Evolutionary conservation across 2,797 vertebrate genomes (phyloP).

Genomic region (Glossophaga mutica): DNA sequence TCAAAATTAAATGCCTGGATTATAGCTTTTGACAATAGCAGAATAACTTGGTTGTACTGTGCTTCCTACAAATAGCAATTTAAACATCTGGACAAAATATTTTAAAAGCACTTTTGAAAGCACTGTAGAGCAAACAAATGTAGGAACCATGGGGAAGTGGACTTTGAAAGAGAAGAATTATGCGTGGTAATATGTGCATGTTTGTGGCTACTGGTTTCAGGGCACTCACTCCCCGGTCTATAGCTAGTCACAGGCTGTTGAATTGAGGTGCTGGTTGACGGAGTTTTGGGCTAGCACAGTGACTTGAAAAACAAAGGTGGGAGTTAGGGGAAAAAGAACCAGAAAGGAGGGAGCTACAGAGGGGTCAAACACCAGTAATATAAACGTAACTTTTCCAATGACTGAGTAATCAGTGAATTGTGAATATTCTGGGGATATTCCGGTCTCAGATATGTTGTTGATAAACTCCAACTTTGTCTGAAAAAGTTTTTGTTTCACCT

Average conservation of each 20-base stretch:
- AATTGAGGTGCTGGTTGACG: background rate
- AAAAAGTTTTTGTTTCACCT: constrained; percentile 36
- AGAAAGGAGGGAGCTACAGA: background rate
- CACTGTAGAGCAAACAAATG: background rate
- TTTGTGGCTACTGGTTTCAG: background rate
- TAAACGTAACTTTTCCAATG: background rate
- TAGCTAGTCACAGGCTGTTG: background rate
- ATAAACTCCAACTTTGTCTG: constrained; percentile 27
- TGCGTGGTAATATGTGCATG: background rate
- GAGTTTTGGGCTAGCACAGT: background rate
- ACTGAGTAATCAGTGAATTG: background rate
- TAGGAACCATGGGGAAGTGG: background rate
- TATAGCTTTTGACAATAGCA: background rate
- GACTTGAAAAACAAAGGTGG: background rate
- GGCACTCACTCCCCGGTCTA: background rate
- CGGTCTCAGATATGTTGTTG: background rate
- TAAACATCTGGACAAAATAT: background rate
- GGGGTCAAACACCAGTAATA: background rate
- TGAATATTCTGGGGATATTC: background rate
- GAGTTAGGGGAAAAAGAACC: background rate
- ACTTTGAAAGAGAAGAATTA: background rate
- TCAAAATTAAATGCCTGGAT: background rate
- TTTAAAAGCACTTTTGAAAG: background rate
- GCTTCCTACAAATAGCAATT: background rate
- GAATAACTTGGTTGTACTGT: background rate